Conservation (phyloP, 2,797 vertebrate species). For the Gobio occitaniae region DNA sequence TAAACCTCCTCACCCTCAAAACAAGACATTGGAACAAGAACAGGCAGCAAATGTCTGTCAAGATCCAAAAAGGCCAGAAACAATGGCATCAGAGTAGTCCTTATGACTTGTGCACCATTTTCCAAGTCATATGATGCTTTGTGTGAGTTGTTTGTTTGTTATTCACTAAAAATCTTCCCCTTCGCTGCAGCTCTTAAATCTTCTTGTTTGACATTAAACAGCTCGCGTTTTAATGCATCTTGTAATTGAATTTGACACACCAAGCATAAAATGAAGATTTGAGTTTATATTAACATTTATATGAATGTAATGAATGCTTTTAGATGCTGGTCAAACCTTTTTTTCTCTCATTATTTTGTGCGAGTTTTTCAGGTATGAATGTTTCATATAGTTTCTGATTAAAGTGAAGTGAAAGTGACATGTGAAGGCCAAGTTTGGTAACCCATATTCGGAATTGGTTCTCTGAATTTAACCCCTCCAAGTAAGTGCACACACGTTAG, state of each 20-base stretch:
- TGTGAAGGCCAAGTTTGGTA: too few relatives aligned
- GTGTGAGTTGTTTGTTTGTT: background rate
- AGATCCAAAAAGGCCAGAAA: background rate
- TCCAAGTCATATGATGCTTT: conserved; percentile 5
- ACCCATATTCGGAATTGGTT: too few relatives aligned
- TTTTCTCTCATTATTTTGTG: too few relatives aligned
- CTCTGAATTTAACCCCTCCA: too few relatives aligned
- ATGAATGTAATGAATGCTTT: background rate
- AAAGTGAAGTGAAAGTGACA: too few relatives aligned
- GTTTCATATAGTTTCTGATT: background rate
- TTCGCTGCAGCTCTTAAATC: background rate
- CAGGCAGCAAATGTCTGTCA: too few relatives aligned
- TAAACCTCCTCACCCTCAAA: too few relatives aligned
- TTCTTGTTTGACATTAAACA: background rate
- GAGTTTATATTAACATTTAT: background rate
- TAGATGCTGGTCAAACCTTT: background rate
- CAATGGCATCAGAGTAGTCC: background rate
- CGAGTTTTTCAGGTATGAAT: background rate
- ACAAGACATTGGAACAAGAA: too few relatives aligned
- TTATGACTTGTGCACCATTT: background rate
- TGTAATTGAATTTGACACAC: background rate
- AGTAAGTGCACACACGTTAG: too few relatives aligned
- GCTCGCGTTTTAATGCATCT: background rate
- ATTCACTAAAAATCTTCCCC: background rate
- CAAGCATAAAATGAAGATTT: background rate